Evolutionary conservation across 2,888 invertebrate genomes (phyloP), one percentile per base, ranked within the genome.

Genomic region (Teleiodes luculella): DNA sequence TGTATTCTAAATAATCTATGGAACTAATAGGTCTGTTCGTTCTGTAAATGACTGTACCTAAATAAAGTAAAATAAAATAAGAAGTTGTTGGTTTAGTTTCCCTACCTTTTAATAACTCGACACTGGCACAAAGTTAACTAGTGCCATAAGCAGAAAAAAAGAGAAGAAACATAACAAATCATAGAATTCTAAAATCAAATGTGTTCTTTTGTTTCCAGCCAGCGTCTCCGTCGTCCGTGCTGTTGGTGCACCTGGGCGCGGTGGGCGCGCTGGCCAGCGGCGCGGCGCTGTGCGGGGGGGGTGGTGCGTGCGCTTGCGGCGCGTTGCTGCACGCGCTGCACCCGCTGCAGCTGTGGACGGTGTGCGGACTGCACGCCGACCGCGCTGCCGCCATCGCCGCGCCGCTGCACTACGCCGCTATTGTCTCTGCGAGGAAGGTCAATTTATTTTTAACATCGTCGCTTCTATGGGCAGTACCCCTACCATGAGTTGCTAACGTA

Each of bases 321-420:
- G 93, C 94, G 58, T 79, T 95, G 41, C 91, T 94, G 59, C 92
- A 93, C 24, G 90, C 95, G 3, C 87, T 95, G 46, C 94, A 95
- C 67, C 94, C 95, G 3, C 87, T 95, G 56, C 93, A 93, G 39
- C 84, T 95, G 60, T 95, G 95, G 95, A 95, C 95, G 2, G 93
- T 95, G 31, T 94, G 95, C 63, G 95, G 95, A 3, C 88, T 95
- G 58, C 95, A 95, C 71, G 94, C 94, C 55, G 95, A 95, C 80
- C 89, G 95, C 57, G 95, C 95, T 60, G 95, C 95, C 58, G 95
- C 95, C 41, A 95, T 96, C 52, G 93, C 95, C 0, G 93, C 95
- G 0, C 95, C 95, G 0, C 80, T 96, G 57, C 95, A 95, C 73
- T 96, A 96, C 79, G 93, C 93, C 24, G 94, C 94, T 51, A 89